These are phyloP conservation scores for Drosophila flavopinicola DNA, from an alignment of 2,888 invertebrate species.

Conservation along the genomic window DNA sequence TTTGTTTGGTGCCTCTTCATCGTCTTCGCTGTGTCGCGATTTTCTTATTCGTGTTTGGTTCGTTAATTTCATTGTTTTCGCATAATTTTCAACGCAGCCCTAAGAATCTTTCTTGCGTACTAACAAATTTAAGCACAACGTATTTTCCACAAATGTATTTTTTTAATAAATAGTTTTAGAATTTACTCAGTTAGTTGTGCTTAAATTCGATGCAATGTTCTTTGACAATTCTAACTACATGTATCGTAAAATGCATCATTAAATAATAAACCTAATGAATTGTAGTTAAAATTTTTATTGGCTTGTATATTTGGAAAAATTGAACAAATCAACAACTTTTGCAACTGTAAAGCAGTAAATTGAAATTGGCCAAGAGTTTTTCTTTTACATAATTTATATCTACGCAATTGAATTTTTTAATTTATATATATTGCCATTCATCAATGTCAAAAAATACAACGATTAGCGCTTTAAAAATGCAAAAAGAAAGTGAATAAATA, in stretches of 20 bases:
- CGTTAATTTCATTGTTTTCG: conserved; percentile 81
- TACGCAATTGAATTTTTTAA: not conserved
- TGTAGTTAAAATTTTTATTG: too few relatives aligned
- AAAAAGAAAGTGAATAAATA: conserved; percentile 2
- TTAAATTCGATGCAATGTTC: too few relatives aligned
- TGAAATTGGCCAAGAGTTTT: not conserved
- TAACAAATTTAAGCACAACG: not conserved
- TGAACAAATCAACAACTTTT: too few relatives aligned
- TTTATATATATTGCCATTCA: conserved; percentile 50
- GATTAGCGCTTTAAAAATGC: conserved; percentile 44
- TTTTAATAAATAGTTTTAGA: too few relatives aligned
- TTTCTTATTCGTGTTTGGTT: conserved; percentile 72
- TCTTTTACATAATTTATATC: conserved; percentile 1
- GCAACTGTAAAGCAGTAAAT: too few relatives aligned
- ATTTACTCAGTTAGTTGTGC: too few relatives aligned
- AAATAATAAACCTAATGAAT: too few relatives aligned
- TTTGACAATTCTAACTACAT: too few relatives aligned
- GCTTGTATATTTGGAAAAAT: too few relatives aligned
- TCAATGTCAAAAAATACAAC: conserved; percentile 58
- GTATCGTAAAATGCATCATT: too few relatives aligned
- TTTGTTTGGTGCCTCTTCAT: conserved; percentile 12
- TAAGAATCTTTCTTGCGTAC: conserved; percentile 20
- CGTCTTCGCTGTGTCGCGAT: conserved; percentile 46
- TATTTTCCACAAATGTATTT: conserved; percentile 2
- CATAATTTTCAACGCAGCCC: conserved; percentile 56